Conservation (phyloP, 2,797 vertebrate species). For the Cryptoblepharus egeriae region DNA sequence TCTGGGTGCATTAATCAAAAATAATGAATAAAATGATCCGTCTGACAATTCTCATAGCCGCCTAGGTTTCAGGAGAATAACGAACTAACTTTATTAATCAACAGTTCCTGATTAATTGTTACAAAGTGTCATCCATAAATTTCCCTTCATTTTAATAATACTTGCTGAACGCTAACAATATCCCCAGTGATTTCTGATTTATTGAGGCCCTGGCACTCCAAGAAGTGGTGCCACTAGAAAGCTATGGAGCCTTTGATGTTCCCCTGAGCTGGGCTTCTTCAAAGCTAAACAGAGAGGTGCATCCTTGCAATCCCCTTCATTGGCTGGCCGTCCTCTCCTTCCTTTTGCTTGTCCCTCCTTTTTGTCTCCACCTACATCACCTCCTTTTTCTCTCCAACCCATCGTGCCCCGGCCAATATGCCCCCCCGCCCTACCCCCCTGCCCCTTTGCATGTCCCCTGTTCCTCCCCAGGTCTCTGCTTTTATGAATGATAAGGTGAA, state of each 20-base stretch:
- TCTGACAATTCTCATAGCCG: conserved; percentile 96
- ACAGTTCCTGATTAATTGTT: conserved; percentile 97
- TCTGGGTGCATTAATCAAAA: conserved; percentile 99
- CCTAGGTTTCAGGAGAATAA: conserved; percentile 98
- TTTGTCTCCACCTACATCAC: conserved; percentile 29
- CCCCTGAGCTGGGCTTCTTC: conserved; percentile 70
- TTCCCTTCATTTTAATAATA: conserved; percentile 95
- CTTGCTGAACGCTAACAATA: conserved; percentile 97
- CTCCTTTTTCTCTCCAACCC: conserved; percentile 38
- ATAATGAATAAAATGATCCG: conserved; percentile 99
- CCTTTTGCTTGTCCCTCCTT: conserved; percentile 27
- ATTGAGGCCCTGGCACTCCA: conserved; percentile 89
- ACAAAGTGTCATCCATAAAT: conserved; percentile 97
- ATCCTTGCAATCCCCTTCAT: conserved; percentile 65
- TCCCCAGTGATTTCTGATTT: conserved; percentile 98
- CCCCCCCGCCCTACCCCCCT: conserved; percentile 25
- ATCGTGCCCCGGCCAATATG: conserved; percentile 58
- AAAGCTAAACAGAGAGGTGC: conserved; percentile 61
- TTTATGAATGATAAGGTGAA: conserved; percentile 90
- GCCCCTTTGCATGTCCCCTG: conserved; percentile 47
- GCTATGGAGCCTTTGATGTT: conserved; percentile 70
- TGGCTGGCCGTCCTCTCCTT: conserved; percentile 49
- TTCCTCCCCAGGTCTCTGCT: conserved; percentile 73
- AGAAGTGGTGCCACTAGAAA: conserved; percentile 81
- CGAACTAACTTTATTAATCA: conserved; percentile 99